Percentiles rank a stretch among this genome's conserved stretches.
Conservation (phyloP, 2,888 invertebrate species). For the Stenurella melanura region DNA sequence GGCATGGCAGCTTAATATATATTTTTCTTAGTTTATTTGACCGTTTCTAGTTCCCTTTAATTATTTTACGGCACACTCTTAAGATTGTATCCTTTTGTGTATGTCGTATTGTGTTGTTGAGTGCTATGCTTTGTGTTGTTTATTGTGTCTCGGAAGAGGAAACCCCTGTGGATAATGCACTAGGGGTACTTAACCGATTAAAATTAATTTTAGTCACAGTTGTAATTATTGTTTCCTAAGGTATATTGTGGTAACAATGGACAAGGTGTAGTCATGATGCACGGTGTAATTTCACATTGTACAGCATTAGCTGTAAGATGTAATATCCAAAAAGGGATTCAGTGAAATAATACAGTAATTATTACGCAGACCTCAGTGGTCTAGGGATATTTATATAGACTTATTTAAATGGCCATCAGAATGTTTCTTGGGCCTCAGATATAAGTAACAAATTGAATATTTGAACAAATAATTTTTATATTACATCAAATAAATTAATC, state of each 20-base stretch:
- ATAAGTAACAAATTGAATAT: no score
- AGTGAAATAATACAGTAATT: no score
- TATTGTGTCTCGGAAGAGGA: neutral
- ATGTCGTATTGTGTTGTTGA: neutral
- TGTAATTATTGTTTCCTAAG: neutral
- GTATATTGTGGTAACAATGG: neutral
- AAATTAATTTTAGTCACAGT: neutral
- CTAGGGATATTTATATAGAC: no score
- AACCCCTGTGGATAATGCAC: conserved; percentile 1
- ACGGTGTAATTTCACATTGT: neutral
- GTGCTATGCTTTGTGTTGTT: neutral
- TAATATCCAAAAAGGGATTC: no score
- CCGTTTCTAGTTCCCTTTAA: neutral
- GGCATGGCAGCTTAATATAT: no score
- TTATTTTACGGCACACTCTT: neutral
- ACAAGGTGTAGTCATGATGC: neutral
- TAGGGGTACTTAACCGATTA: neutral
- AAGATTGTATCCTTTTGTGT: neutral
- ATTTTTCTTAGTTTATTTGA: neutral
- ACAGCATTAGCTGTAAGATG: no score
- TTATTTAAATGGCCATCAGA: no score
- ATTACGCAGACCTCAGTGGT: no score
- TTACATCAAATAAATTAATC: no score
- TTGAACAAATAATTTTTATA: no score
- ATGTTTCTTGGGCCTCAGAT: no score